Base-by-base conservation (phyloP, 2,797 vertebrate species). In the Labroides dimidiatus region DNA sequence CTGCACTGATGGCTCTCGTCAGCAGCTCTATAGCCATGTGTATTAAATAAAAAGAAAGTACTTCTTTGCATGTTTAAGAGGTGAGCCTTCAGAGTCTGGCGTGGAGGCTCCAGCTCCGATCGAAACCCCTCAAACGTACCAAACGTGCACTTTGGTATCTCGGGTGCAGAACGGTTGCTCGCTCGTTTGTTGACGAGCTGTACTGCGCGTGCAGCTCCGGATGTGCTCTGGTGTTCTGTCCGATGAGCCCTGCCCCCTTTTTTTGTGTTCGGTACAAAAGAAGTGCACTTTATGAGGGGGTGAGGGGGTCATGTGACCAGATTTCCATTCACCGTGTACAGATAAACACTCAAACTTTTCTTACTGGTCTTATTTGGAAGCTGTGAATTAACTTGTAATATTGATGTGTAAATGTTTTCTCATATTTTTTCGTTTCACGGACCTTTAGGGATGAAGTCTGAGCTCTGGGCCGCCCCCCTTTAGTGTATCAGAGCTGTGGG, bases 301-400 rank as follows among this genome's bases (percentile, higher is more conserved):
- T 15, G 8, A 54, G 44, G 63, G 64, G 39, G 14, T 55, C 44
- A 68, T 62, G 53, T 27, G 51, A 64, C 72, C 62, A 60, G 39
- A 59, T 51, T 58, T 71, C 65, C 65, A 50, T 80, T 84, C 73
- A 80, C 75, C 87, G 70, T 82, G 79, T 84, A 83, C 85, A 81
- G 72, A 85, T 72, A 65, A 69, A 78, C 86, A 66, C 74, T 78
- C 43, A 72, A 48, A 60, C 57, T 70, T 81, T 79, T 82, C 64
- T 85, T 72, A 66, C 89, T 84, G 76, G 73, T 89, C 79, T 85
- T 78, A 82, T 92, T 92, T 92, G 77, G 68, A 93, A 93, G 82
- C 91, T 93, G 93, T 93, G 91, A 93, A 92, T 82, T 84, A 76
- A 76, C 78, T 70, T 91, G 85, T 91, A 89, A 86, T 87, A 87